Conservation (phyloP, 2,888 invertebrate genomes). For the Metalampra italica region DNA sequence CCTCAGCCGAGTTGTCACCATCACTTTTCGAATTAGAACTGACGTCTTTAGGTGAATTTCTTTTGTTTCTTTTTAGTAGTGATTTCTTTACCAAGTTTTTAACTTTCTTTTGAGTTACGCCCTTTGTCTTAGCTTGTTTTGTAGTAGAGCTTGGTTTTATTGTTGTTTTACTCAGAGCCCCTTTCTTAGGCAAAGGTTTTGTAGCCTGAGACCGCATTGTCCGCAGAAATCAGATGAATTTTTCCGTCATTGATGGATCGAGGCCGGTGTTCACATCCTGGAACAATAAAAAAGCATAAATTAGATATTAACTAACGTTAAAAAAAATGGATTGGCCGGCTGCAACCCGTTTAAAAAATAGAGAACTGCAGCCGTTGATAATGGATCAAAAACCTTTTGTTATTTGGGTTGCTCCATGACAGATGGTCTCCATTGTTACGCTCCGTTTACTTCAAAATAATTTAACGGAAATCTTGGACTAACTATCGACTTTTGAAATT, state of each 20-base stretch:
- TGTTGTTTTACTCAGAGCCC: conserved; percentile 56
- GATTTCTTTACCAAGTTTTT: conserved; percentile 52
- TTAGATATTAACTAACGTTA: neutral
- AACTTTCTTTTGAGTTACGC: conserved; percentile 47
- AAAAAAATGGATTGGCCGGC: conserved; percentile 17
- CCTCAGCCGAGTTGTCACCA: conserved; percentile 32
- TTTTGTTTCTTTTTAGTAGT: conserved; percentile 48
- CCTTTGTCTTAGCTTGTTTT: conserved; percentile 55
- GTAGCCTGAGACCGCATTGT: conserved; percentile 74
- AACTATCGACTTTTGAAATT: no score
- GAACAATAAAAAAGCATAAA: conserved; percentile 46
- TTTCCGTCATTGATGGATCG: conserved; percentile 58
- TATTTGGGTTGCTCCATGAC: conserved; percentile 35
- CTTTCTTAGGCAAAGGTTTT: conserved; percentile 69
- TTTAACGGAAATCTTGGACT: conserved; percentile 4
- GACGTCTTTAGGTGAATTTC: conserved; percentile 45
- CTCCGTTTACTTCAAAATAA: conserved; percentile 22
- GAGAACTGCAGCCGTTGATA: conserved; percentile 31
- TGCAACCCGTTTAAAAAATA: conserved; percentile 29
- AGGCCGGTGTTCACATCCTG: conserved; percentile 60
- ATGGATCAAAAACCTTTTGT: conserved; percentile 40
- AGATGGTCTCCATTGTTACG: conserved; percentile 40
- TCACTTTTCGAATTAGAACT: conserved; percentile 35
- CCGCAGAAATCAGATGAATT: conserved; percentile 49
- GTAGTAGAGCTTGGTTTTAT: conserved; percentile 42